Base-by-base conservation (phyloP, 2,113 vertebrate genomes). In the Bubo scandiacus region DNA sequence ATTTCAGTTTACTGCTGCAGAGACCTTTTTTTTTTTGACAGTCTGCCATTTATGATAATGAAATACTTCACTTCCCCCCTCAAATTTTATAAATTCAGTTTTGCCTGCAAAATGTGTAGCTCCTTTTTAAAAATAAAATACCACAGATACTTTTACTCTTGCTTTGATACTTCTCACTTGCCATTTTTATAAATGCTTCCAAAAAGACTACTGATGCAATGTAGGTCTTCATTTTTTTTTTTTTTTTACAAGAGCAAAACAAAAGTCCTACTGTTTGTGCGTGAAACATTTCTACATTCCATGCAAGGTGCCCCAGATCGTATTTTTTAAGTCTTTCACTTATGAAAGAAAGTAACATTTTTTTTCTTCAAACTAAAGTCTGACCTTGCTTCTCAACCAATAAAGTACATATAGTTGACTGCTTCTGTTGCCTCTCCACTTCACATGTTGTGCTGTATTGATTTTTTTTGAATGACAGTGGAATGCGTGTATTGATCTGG, bases 31-130 rank as follows among this genome's bases (percentile, higher is more conserved):
- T 74, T 77, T 63, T 52, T 79, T 93, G 74, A 74, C 29, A 83
- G 63, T 95, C 82, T 93, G 88, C 34, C 73, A 72, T 71, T 96
- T 93, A 96, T 95, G 72, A 49, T 94, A 94, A 92, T 84, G 57
- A 84, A 86, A 72, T 79, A 87, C 72, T 95, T 91, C 43, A 72
- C n/a, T 84, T 81, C 49, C 26, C 36, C 29, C 54, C 26, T 91
- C 26, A 63, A 67, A 81, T 71, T 86, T 86, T 81, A 71, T 70
- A 70, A 78, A 88, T 55, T 84, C 47, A 71, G 6, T 81, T 87
- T 81, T 84, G 36, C 32, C 20, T 91, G 40, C 5, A 89, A 87
- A 91, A 67, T 62, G 3, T 27, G 27, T 59, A 86, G 15, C 43
- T 89, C 4, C 6, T 85, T 82, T 65, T 15, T 17, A 38, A 43